phyloP scores from a whole-genome alignment of 2,797 vertebrate genomes.

The Telmatherina bonti region DNA sequence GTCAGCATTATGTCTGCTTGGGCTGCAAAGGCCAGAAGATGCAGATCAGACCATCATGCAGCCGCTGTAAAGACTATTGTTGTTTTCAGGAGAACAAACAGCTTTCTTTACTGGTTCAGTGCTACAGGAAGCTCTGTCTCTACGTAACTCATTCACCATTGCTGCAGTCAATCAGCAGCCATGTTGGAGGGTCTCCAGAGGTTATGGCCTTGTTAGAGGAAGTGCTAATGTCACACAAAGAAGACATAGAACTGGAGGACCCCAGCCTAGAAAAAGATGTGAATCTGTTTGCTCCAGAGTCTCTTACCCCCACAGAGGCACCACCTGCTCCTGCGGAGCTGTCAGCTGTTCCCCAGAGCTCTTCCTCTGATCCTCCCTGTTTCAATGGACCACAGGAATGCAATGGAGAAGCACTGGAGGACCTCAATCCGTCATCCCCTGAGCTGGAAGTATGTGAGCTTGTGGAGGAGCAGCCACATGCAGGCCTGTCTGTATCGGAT shows the following conservation, averaged over 20 bases:
- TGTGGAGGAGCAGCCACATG: slow-evolving; percentile 82
- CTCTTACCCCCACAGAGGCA: slow-evolving; percentile 89
- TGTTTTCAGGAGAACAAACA: slow-evolving; percentile 96
- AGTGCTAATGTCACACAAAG: slow-evolving; percentile 85
- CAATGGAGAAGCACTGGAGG: slow-evolving; percentile 89
- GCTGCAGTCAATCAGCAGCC: slow-evolving; percentile 89
- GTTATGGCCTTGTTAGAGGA: slow-evolving; percentile 93
- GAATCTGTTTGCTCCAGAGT: slow-evolving; percentile 72
- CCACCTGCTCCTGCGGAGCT: slow-evolving; percentile 87
- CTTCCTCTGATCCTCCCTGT: slow-evolving; percentile 74
- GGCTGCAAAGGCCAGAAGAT: slow-evolving; percentile 96
- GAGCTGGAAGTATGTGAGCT: slow-evolving; percentile 86
- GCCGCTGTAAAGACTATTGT: slow-evolving; percentile 96
- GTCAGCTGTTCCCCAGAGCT: slow-evolving; percentile 83
- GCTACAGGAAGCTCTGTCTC: slow-evolving; percentile 95
- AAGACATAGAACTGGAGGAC: slow-evolving; percentile 64
- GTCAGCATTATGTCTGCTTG: slow-evolving; percentile 96
- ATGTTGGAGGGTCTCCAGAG: slow-evolving; percentile 90
- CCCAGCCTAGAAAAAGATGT: slow-evolving; percentile 55
- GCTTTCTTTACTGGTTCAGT: slow-evolving; percentile 92
- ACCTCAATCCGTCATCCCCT: slow-evolving; percentile 83
- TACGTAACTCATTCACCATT: slow-evolving; percentile 92
- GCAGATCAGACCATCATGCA: slow-evolving; percentile 93
- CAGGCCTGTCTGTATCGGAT: slow-evolving; percentile 64
- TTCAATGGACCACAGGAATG: slow-evolving; percentile 90